A percentile compares a stretch with the other conserved stretches of the same genome.
Conservation (phyloP, 2,888 invertebrate genomes). For the Rhyacophila evoluta region DNA sequence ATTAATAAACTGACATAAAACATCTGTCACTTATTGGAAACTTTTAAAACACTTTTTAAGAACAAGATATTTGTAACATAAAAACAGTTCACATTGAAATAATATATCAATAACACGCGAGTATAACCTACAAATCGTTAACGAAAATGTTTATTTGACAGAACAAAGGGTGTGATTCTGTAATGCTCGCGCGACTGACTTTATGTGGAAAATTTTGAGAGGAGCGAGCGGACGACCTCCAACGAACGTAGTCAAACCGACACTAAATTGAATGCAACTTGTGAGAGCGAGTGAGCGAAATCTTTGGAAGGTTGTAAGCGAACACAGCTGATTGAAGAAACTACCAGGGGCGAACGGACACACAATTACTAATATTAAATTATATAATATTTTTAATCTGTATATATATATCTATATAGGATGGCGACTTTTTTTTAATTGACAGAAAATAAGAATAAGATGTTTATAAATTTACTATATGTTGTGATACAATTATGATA, state of each 20-base stretch:
- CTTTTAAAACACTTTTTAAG: not conserved
- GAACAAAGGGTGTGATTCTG: constrained; percentile 37
- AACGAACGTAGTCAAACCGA: constrained; percentile 23
- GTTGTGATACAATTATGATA: too few relatives aligned
- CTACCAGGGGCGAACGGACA: constrained; percentile 27
- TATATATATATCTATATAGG: too few relatives aligned
- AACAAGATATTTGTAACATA: not conserved
- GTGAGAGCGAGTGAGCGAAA: constrained; percentile 40
- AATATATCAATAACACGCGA: constrained; percentile 26
- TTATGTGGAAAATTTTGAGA: constrained; percentile 26
- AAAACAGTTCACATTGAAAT: not conserved
- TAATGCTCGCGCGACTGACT: constrained; percentile 36
- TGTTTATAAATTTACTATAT: too few relatives aligned
- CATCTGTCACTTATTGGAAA: constrained; percentile 8
- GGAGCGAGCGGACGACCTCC: constrained; percentile 26
- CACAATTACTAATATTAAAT: too few relatives aligned
- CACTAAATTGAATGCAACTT: constrained; percentile 32
- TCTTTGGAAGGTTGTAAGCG: constrained; percentile 35
- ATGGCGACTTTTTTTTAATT: too few relatives aligned
- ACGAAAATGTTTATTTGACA: constrained; percentile 27
- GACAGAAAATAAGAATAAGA: too few relatives aligned
- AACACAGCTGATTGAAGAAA: constrained; percentile 46
- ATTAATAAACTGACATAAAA: not conserved
- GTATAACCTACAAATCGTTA: constrained; percentile 32
- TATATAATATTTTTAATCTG: too few relatives aligned